phyloP scores from a whole-genome alignment of 2,888 invertebrate species.

The Odontothrips loti region DNA sequence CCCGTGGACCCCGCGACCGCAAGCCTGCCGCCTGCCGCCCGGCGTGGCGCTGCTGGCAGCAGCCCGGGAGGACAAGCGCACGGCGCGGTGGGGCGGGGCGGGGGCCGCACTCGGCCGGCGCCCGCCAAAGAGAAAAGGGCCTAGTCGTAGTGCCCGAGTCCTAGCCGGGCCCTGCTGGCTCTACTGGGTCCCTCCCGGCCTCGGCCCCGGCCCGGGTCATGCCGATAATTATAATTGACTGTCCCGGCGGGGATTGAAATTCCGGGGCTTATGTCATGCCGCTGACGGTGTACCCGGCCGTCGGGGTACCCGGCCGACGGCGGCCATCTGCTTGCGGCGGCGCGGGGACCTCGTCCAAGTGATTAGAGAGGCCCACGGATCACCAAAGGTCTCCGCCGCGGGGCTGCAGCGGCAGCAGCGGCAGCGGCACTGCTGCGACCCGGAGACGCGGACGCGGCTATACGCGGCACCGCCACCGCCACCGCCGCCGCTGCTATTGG shows the following conservation, averaged over 20 bases:
- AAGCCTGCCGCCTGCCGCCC: not conserved
- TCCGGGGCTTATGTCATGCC: not conserved
- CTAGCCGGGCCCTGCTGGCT: not conserved
- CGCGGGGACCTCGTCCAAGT: not conserved
- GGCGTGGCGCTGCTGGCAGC: not conserved
- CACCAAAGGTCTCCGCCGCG: not conserved
- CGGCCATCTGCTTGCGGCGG: no score
- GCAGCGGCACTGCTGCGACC: not conserved
- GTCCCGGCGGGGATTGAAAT: not conserved
- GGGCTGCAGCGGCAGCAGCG: no score
- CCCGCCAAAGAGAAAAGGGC: no score
- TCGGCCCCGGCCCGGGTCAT: not conserved
- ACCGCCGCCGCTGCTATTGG: no score
- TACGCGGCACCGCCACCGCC: no score
- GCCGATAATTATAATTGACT: not conserved
- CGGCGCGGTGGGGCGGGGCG: not conserved
- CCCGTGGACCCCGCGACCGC: not conserved
- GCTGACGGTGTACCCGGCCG: no score
- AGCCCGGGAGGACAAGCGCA: not conserved
- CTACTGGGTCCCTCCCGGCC: no score
- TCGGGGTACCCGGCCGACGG: no score
- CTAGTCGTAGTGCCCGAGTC: not conserved
- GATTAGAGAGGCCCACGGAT: not conserved
- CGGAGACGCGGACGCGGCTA: no score
- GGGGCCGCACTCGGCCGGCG: not conserved